A percentile compares a stretch with the other conserved stretches of the same genome.
These are phyloP conservation scores for Glomeris maerens DNA, from an alignment of 1,140 invertebrate genomes.

Conservation along the genomic window DNA sequence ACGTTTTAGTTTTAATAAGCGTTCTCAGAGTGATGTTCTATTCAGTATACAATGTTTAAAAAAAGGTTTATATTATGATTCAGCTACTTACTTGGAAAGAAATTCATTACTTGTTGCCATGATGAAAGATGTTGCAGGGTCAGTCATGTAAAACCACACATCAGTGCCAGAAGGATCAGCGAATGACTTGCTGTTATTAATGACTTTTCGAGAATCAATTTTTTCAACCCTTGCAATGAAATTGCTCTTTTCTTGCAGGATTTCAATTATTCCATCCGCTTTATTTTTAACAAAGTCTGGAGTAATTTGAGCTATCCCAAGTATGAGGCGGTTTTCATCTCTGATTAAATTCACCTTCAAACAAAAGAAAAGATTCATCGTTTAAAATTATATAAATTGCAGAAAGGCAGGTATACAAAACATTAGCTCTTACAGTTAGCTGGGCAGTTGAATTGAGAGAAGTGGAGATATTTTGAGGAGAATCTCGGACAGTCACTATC, in stretches of 20 bases:
- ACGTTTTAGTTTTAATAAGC: too few relatives aligned
- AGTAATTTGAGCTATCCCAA: neutral
- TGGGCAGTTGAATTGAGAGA: too few relatives aligned
- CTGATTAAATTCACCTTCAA: neutral
- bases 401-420: too few relatives aligned
- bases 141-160: neutral
- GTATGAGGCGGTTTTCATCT: neutral
- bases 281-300: neutral
- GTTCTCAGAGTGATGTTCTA: too few relatives aligned
- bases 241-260: neutral
- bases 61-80: too few relatives aligned
- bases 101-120: neutral
- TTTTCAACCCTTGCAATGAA: neutral
- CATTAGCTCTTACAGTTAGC: too few relatives aligned
- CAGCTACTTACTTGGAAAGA: neutral
- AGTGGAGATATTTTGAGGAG: too few relatives aligned
- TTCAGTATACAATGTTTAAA: too few relatives aligned
- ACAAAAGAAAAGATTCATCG: too few relatives aligned
- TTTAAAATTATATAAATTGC: too few relatives aligned
- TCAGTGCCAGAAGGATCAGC: neutral
- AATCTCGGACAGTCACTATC: too few relatives aligned
- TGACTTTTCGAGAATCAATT: neutral
- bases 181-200: neutral
- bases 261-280: neutral
- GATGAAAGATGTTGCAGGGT: neutral